Percentiles rank a stretch among this genome's conserved stretches.
phyloP scores from a whole-genome alignment of 1,140 invertebrate genomes.

The Diachasmimorpha longicaudata region DNA sequence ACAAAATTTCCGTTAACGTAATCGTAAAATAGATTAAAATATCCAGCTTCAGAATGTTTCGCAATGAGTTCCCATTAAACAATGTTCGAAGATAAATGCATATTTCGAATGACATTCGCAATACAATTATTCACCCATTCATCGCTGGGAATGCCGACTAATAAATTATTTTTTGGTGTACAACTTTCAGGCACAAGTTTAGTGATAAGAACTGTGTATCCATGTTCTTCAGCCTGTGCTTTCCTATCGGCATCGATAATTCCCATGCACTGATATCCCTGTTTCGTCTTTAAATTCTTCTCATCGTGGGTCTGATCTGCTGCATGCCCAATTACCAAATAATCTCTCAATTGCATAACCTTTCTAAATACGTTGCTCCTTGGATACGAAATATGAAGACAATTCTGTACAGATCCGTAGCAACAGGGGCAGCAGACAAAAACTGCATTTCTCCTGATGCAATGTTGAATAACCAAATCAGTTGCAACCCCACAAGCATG shows the following conservation, averaged over 20 bases:
- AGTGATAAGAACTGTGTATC: slow-evolving; percentile 76
- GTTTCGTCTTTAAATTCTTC: slow-evolving; percentile 72
- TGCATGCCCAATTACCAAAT: slow-evolving; percentile 82
- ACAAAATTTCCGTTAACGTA: too few species aligned
- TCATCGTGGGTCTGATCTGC: slow-evolving; percentile 87
- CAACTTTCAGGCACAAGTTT: slow-evolving; percentile 81
- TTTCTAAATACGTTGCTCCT: slow-evolving; percentile 68
- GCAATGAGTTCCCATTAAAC: too few species aligned
- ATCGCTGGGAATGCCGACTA: slow-evolving; percentile 73
- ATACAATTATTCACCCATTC: neutral
- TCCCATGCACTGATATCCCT: slow-evolving; percentile 83
- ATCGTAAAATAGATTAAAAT: too few species aligned
- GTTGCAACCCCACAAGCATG: slow-evolving; percentile 96
- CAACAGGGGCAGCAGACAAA: slow-evolving; percentile 95
- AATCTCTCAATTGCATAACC: slow-evolving; percentile 67
- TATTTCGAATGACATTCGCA: too few species aligned
- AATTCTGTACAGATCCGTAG: slow-evolving; percentile 84
- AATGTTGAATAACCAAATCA: slow-evolving; percentile 89
- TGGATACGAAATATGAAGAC: slow-evolving; percentile 77
- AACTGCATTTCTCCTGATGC: slow-evolving; percentile 74
- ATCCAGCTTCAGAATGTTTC: too few species aligned
- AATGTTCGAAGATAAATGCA: too few species aligned
- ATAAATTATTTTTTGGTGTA: slow-evolving; percentile 92
- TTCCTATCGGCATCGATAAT: slow-evolving; percentile 87
- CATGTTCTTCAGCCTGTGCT: slow-evolving; percentile 73